A percentile compares a stretch with the other conserved stretches of the same genome.
Conservation (phyloP, 2,888 invertebrate genomes). For the Agriopis aurantiaria region DNA sequence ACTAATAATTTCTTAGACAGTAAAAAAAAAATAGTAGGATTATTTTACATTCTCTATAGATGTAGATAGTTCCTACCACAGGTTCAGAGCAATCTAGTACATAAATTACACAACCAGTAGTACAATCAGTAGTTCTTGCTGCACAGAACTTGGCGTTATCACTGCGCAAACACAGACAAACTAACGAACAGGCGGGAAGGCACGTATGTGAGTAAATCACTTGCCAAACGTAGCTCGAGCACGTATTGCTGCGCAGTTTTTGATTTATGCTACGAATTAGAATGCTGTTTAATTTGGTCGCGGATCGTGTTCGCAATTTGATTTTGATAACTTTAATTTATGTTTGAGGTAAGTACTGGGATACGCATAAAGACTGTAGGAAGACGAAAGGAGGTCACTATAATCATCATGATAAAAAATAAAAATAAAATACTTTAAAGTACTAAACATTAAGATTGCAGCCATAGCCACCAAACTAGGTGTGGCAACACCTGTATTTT, state of each 20-base stretch:
- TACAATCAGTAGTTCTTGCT: constrained; percentile 32
- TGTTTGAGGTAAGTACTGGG: too few species aligned
- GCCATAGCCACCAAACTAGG: too few species aligned
- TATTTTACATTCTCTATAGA: too few species aligned
- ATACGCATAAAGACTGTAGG: too few species aligned
- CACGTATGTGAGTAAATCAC: constrained; percentile 51
- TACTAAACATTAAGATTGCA: too few species aligned
- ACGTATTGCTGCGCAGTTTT: constrained; percentile 46
- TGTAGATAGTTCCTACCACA: neutral
- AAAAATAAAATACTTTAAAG: too few species aligned
- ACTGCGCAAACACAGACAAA: constrained; percentile 35
- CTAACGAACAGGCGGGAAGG: constrained; percentile 38
- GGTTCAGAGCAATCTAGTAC: neutral
- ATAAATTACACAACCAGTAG: constrained; percentile 16
- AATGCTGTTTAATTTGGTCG: constrained; percentile 42
- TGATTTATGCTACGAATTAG: constrained; percentile 46
- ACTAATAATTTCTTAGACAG: too few species aligned
- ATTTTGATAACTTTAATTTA: constrained; percentile 15
- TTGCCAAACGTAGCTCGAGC: constrained; percentile 37
- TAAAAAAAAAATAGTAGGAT: too few species aligned
- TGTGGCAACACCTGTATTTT: too few species aligned
- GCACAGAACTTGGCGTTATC: constrained; percentile 33
- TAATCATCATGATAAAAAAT: too few species aligned
- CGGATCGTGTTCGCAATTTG: constrained; percentile 20
- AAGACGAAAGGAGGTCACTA: neutral